A percentile compares a stretch with the other conserved stretches of the same genome.
These are phyloP conservation scores for Limulus polyphemus DNA, from an alignment of 2,888 invertebrate species.

Conservation along the genomic window DNA sequence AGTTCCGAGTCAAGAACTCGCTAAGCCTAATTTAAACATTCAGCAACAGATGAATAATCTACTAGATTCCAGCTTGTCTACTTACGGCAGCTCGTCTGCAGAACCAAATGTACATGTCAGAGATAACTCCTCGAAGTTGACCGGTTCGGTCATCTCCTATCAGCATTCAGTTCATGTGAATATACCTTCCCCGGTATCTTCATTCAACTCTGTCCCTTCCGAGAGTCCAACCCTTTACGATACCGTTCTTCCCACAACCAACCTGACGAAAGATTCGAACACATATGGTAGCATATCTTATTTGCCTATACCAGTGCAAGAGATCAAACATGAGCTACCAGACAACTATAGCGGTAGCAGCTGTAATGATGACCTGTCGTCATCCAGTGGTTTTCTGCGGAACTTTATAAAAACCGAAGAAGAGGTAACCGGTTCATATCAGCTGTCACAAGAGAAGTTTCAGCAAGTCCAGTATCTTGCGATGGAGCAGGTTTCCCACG, in stretches of 20 bases:
- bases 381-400: background rate
- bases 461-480: slow-evolving; percentile 18
- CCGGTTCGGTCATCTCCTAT: background rate
- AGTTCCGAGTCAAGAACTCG: no score
- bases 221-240: slow-evolving; percentile 7
- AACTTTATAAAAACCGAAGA: slow-evolving; percentile 6
- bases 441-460: slow-evolving; percentile 10
- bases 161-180: background rate
- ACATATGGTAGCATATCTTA: background rate
- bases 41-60: background rate
- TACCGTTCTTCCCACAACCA: slow-evolving; percentile 8
- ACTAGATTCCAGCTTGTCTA: background rate
- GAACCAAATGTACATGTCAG: background rate
- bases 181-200: no score
- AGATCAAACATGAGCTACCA: slow-evolving; percentile 13
- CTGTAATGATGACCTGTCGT: no score
- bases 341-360: slow-evolving; percentile 1
- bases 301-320: slow-evolving; percentile 4
- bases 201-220: no score
- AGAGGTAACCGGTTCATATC: background rate
- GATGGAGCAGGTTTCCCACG: slow-evolving; percentile 22
- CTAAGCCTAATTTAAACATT: background rate
- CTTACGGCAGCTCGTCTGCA: background rate
- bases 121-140: background rate
- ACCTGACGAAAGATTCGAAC: slow-evolving; percentile 1